Conservation (phyloP, 2,888 invertebrate species). For the Lampropteryx suffumata region DNA sequence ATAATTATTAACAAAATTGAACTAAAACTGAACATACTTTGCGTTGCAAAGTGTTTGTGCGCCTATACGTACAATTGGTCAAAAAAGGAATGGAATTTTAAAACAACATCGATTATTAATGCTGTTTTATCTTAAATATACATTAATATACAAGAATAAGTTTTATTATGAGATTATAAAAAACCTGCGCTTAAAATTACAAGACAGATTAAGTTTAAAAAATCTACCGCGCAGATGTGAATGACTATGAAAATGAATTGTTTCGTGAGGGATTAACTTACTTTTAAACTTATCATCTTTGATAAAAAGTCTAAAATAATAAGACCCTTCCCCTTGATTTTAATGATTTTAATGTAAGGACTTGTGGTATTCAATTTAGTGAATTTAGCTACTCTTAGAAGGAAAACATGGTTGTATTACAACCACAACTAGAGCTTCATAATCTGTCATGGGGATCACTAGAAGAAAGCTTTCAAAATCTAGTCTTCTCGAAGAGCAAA, state of each 20-base stretch:
- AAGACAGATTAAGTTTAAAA: constrained; percentile 43
- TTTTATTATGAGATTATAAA: constrained; percentile 64
- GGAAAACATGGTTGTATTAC: too few species aligned
- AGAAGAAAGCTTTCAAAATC: too few species aligned
- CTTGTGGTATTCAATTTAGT: constrained; percentile 13
- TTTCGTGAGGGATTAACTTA: background rate
- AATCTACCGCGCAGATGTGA: constrained; percentile 39
- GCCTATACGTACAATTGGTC: constrained; percentile 44
- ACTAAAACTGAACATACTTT: constrained; percentile 43
- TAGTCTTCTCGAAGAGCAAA: too few species aligned
- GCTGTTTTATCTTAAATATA: constrained; percentile 40
- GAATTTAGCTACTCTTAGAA: background rate
- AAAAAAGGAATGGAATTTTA: constrained; percentile 48
- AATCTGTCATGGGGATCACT: too few species aligned
- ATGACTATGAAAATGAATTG: background rate
- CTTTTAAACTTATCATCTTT: constrained; percentile 7
- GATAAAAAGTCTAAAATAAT: constrained; percentile 12
- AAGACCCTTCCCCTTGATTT: background rate
- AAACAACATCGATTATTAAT: constrained; percentile 31
- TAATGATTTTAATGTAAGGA: constrained; percentile 7
- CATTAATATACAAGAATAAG: constrained; percentile 59
- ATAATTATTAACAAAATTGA: constrained; percentile 51
- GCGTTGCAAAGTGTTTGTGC: constrained; percentile 55
- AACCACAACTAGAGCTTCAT: too few species aligned
- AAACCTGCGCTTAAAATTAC: constrained; percentile 47